phyloP scores from a whole-genome alignment of 2,888 invertebrate species.

The Branchellion lobata region DNA sequence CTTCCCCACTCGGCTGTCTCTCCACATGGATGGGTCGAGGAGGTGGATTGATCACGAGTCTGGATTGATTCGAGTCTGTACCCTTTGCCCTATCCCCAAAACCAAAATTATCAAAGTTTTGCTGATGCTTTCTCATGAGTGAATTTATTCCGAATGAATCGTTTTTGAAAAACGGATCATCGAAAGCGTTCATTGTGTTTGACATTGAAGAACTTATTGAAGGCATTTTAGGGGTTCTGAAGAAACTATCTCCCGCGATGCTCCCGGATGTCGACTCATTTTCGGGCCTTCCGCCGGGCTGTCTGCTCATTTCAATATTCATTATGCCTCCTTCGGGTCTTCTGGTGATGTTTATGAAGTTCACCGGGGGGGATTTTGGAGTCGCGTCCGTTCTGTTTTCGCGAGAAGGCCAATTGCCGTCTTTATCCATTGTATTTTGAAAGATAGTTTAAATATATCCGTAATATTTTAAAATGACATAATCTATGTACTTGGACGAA shows the following conservation, averaged over 20 bases:
- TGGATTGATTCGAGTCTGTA: slow-evolving; percentile 51
- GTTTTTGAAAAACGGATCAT: slow-evolving; percentile 33
- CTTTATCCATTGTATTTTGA: slow-evolving; percentile 31
- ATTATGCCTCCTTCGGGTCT: slow-evolving; percentile 46
- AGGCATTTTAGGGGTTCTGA: slow-evolving; percentile 1
- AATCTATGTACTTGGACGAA: not conserved
- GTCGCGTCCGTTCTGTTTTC: not conserved
- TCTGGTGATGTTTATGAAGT: slow-evolving; percentile 47
- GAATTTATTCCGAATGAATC: slow-evolving; percentile 16
- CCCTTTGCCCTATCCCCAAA: slow-evolving; percentile 6
- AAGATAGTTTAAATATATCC: not conserved
- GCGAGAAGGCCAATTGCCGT: slow-evolving; percentile 3
- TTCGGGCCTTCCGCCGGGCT: not conserved
- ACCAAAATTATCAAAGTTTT: slow-evolving; percentile 26
- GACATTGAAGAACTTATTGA: slow-evolving; percentile 29
- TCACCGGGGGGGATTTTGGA: slow-evolving; percentile 40
- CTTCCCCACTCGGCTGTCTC: slow-evolving; percentile 45
- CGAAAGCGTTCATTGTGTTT: slow-evolving; percentile 6
- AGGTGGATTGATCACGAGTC: slow-evolving; percentile 48
- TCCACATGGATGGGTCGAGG: slow-evolving; percentile 49
- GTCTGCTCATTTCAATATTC: slow-evolving; percentile 45
- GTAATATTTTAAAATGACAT: not conserved
- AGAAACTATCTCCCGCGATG: not conserved
- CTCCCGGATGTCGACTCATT: slow-evolving; percentile 8
- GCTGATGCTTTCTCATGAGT: slow-evolving; percentile 28